Evolutionary conservation across 1,140 invertebrate genomes (phyloP).

Genomic region (Liolophura sinensis): DNA sequence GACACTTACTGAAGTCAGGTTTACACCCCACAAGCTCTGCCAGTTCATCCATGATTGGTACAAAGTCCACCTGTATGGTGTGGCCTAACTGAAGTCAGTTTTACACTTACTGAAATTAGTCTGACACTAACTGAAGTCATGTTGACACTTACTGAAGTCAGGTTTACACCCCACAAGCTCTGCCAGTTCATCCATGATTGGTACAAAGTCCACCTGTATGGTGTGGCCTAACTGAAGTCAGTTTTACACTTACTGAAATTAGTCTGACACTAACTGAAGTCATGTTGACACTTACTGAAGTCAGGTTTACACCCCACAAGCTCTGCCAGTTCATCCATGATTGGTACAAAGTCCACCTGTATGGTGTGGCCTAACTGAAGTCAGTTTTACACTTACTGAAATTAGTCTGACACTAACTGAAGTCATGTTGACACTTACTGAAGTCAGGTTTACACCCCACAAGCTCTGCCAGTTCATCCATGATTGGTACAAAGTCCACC

Average conservation of each 20-base stretch:
- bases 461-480: slow-evolving; percentile 60
- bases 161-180: slow-evolving; percentile 57
- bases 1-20: slow-evolving; percentile 50
- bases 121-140: no score
- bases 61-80: slow-evolving; percentile 56
- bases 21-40: slow-evolving; percentile 56
- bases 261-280: no score
- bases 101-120: no score
- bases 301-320: slow-evolving; percentile 55
- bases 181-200: slow-evolving; percentile 61
- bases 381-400: no score
- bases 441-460: slow-evolving; percentile 58
- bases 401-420: no score
- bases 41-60: slow-evolving; percentile 60
- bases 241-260: no score
- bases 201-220: slow-evolving; percentile 56
- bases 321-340: slow-evolving; percentile 58
- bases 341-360: slow-evolving; percentile 55
- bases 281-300: slow-evolving; percentile 24
- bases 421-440: slow-evolving; percentile 24
- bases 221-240: no score
- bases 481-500: slow-evolving; percentile 57
- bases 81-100: no score
- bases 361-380: slow-evolving; percentile 29
- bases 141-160: slow-evolving; percentile 39